Base-by-base conservation (phyloP, 2,888 invertebrate species). In the Diogma glabrata region DNA sequence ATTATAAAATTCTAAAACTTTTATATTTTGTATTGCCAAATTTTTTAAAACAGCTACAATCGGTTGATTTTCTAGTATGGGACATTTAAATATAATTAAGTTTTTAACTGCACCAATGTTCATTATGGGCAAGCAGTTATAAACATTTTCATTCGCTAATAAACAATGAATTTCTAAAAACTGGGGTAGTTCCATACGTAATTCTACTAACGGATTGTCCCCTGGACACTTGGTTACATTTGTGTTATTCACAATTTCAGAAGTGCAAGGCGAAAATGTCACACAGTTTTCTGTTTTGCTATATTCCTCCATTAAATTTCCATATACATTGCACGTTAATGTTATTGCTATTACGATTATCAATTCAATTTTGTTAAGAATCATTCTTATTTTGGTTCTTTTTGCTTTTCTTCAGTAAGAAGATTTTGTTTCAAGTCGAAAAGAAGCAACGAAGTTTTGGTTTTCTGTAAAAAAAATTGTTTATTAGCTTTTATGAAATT, bases 1-100 rank as follows among this genome's bases (percentile, higher is more conserved):
- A 12, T 57, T 56, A 17, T 72, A 69, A 52, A 77, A 79, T 60
- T 75, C 71, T 23, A 80, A 61, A 6, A 74, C 70, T 33, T 65
- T 63, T 6, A 68, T 61, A 9, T 62, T 59, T 3, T 57, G 59
- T 6, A 65, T 63, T 33, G 67, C 66, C 54, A 71, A 51, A n/a
- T 63, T 59, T 12, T 68, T 62, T 17, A 69, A 55, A 20, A 69
- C 61, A 3, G 59, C 59, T 16, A 63, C 60, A 28, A 76, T 74
- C 64, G 57, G 75, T 66, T 64, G 72, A 67, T 64, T 60, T 1
- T 59, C 60, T 1, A 69, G 70, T 54, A 70, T 54, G 2, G 70
- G 68, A 49, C 70, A 70, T 8, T 64, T 61, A 22, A 61, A 58
- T 20, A 70, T 67, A 51, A 67, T 64, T 4, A 69, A 66, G 36